These are phyloP conservation scores for Bambusicola thoracicus DNA, from an alignment of 2,113 vertebrate species.

Conservation along the genomic window DNA sequence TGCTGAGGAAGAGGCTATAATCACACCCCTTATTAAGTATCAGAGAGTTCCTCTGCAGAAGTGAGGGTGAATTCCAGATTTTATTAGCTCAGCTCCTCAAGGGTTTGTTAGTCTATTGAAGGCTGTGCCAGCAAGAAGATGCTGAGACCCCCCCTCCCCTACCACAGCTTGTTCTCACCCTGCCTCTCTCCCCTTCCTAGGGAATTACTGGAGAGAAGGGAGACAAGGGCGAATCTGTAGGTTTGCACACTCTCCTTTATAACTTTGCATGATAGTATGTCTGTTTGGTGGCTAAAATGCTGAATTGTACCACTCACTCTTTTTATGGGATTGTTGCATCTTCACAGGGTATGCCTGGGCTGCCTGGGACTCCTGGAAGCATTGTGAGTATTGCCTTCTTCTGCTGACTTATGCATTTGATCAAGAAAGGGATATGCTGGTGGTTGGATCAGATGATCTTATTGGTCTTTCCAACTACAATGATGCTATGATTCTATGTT, in stretches of 20 bases:
- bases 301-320: not conserved
- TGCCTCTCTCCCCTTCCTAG: conserved; percentile 65
- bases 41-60: not conserved
- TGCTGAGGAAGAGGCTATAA: not conserved
- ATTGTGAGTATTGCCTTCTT: conserved; percentile 75
- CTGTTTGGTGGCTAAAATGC: not conserved
- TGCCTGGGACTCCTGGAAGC: conserved; percentile 74
- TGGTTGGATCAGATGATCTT: too few relatives aligned
- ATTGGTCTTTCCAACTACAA: too few relatives aligned
- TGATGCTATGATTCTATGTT: too few relatives aligned
- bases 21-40: not conserved
- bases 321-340: not conserved
- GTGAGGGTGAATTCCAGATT: not conserved
- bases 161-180: not conserved
- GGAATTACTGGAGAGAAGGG: conserved; percentile 82
- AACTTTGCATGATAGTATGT: not conserved
- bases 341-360: conserved; percentile 82
- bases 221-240: conserved; percentile 82
- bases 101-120: not conserved
- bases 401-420: not conserved
- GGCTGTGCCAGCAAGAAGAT: not conserved
- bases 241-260: conserved; percentile 44
- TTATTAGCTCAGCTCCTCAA: not conserved
- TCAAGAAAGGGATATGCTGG: not conserved
- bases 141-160: not conserved